A percentile compares a stretch with the other conserved stretches of the same genome.
Evolutionary conservation across 2,797 vertebrate species (phyloP).

Genomic region (Triplophysa yarkandensis): DNA sequence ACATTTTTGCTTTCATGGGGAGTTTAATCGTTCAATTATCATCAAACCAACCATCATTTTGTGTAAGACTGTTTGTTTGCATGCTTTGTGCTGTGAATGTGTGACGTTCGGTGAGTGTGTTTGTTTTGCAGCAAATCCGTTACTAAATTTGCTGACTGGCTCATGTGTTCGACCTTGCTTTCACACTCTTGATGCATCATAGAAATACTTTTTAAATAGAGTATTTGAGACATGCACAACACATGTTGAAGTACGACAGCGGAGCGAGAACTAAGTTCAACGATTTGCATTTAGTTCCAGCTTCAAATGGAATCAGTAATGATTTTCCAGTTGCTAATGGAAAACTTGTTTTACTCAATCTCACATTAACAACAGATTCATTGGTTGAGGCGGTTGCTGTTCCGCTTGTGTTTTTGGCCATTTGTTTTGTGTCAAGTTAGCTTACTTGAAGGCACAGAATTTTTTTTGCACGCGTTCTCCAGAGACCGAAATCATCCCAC

Average conservation of each 20-base stretch:
- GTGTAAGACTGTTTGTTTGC: slow-evolving; percentile 36
- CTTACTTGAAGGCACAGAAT: slow-evolving; percentile 4
- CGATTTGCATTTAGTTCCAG: slow-evolving; percentile 24
- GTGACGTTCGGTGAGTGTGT: slow-evolving; percentile 35
- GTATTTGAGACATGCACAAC: slow-evolving; percentile 52
- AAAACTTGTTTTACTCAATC: slow-evolving; percentile 45
- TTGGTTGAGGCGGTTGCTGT: slow-evolving; percentile 56
- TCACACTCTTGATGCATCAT: slow-evolving; percentile 67
- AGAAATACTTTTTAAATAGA: slow-evolving; percentile 54
- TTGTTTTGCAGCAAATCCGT: slow-evolving; percentile 34
- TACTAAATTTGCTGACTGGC: slow-evolving; percentile 43
- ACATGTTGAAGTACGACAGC: slow-evolving; percentile 3
- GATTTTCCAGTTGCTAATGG: slow-evolving; percentile 55
- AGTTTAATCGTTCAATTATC: not conserved
- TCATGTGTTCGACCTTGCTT: slow-evolving; percentile 39
- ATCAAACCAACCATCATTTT: slow-evolving; percentile 41
- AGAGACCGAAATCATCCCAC: not conserved
- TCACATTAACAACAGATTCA: slow-evolving; percentile 52
- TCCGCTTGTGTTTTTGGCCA: slow-evolving; percentile 36
- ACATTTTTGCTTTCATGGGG: not conserved
- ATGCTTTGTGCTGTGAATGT: slow-evolving; percentile 39
- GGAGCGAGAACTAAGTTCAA: slow-evolving; percentile 23
- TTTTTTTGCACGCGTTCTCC: not conserved
- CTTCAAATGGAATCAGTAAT: slow-evolving; percentile 55
- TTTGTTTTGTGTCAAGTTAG: not conserved